Percentiles rank a stretch among this genome's conserved stretches.
phyloP scores from a whole-genome alignment of 2,888 invertebrate genomes.

The Agrypnus murinus region DNA sequence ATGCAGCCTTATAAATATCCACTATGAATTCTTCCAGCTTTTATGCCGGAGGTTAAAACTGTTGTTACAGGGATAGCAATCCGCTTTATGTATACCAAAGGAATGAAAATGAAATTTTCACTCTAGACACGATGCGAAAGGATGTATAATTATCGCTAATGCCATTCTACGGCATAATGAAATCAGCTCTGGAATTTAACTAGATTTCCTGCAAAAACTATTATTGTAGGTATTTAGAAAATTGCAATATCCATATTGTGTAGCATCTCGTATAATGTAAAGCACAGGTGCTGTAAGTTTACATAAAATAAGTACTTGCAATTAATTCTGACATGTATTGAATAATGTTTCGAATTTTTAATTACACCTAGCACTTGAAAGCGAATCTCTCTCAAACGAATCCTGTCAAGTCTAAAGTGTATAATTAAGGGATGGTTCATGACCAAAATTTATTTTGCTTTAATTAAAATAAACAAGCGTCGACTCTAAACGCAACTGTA shows the following conservation, averaged over 20 bases:
- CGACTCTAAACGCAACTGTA: too few species aligned
- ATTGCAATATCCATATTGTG: not conserved
- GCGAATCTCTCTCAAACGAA: not conserved
- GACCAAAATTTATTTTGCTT: too few species aligned
- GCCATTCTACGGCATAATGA: constrained; percentile 43
- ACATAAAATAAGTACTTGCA: not conserved
- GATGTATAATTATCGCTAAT: constrained; percentile 45
- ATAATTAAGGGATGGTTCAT: constrained; percentile 14
- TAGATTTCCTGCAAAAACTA: constrained; percentile 28
- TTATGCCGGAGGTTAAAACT: not conserved
- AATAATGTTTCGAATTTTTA: constrained; percentile 26
- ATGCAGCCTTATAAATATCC: not conserved
- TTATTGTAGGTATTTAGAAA: constrained; percentile 22
- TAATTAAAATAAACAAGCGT: too few species aligned
- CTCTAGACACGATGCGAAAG: constrained; percentile 27
- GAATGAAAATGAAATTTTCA: constrained; percentile 42
- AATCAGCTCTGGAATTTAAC: constrained; percentile 43
- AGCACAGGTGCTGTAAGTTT: constrained; percentile 13
- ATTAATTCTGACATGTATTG: constrained; percentile 14
- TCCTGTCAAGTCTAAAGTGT: constrained; percentile 10
- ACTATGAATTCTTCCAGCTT: constrained; percentile 2
- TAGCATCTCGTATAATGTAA: not conserved
- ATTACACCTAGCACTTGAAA: not conserved
- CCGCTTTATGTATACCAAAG: constrained; percentile 23
- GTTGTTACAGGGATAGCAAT: constrained; percentile 10